These are phyloP conservation scores for Helicoverpa assulta DNA, from an alignment of 2,888 invertebrate genomes.

Conservation along the genomic window DNA sequence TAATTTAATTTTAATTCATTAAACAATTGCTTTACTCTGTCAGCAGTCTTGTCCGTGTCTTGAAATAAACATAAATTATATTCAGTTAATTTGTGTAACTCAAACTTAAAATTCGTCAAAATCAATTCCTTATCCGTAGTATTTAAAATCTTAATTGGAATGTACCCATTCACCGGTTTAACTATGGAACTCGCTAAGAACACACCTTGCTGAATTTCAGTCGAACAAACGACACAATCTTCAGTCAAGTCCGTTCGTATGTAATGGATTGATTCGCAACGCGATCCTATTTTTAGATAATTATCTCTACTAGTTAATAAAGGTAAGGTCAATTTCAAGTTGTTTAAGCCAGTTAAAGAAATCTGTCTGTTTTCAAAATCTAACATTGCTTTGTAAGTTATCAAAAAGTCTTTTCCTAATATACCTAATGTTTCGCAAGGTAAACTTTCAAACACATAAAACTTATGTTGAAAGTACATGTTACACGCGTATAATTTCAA, in stretches of 20 bases:
- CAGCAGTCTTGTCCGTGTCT: neutral
- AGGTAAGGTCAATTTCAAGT: neutral
- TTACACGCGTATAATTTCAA: neutral
- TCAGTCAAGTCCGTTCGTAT: neutral
- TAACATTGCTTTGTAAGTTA: neutral
- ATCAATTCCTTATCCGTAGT: neutral
- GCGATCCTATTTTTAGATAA: neutral
- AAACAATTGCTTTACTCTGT: neutral
- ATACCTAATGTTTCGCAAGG: neutral
- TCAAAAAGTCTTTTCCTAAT: neutral
- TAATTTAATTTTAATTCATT: neutral
- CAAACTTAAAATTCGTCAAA: neutral
- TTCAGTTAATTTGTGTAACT: neutral
- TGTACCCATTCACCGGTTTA: neutral
- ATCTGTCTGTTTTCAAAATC: neutral
- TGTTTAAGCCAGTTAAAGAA: neutral
- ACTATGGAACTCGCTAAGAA: neutral
- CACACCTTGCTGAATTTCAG: neutral
- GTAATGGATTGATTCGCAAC: neutral
- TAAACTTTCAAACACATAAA: neutral
- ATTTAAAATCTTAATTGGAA: neutral
- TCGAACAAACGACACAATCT: neutral
- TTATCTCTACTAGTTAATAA: neutral
- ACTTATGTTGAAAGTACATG: neutral
- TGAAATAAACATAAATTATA: neutral